Evolutionary conservation across 2,113 vertebrate genomes (phyloP).

Genomic region (Neogale vison): DNA sequence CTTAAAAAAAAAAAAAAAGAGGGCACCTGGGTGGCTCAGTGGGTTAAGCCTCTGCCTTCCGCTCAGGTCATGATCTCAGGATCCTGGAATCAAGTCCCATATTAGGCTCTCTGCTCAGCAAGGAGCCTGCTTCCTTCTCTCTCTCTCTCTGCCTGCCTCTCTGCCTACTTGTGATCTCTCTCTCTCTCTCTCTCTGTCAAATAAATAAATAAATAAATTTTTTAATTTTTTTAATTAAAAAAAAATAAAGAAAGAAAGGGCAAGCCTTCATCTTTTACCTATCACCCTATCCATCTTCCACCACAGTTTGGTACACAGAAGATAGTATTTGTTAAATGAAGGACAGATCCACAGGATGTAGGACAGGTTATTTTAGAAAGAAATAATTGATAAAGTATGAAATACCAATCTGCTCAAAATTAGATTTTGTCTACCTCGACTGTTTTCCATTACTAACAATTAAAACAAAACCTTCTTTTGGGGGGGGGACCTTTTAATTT

Average conservation of each 20-base stretch:
- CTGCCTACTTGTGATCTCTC: too few relatives aligned
- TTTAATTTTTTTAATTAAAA: too few relatives aligned
- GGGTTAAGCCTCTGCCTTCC: too few relatives aligned
- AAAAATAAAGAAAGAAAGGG: not conserved
- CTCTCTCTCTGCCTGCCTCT: too few relatives aligned
- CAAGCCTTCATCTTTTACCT: not conserved
- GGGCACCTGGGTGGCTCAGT: too few relatives aligned
- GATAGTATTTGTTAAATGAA: slow-evolving; percentile 51
- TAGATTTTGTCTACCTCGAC: slow-evolving; percentile 38
- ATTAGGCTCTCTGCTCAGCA: too few relatives aligned
- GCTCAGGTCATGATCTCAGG: too few relatives aligned
- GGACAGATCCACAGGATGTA: not conserved
- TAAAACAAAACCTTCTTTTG: slow-evolving; percentile 34
- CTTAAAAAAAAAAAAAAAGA: not conserved
- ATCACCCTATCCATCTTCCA: not conserved
- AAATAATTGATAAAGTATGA: slow-evolving; percentile 14
- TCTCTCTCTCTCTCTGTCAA: too few relatives aligned
- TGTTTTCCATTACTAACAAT: slow-evolving; percentile 37
- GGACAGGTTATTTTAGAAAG: slow-evolving; percentile 39
- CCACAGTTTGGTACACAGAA: not conserved
- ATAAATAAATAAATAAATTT: too few relatives aligned
- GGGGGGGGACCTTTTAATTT: not conserved
- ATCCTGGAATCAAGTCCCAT: too few relatives aligned
- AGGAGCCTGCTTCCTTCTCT: too few relatives aligned
- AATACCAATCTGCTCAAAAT: slow-evolving; percentile 50